Base-by-base conservation (phyloP, 2,113 vertebrate genomes). In the Spea bombifrons region DNA sequence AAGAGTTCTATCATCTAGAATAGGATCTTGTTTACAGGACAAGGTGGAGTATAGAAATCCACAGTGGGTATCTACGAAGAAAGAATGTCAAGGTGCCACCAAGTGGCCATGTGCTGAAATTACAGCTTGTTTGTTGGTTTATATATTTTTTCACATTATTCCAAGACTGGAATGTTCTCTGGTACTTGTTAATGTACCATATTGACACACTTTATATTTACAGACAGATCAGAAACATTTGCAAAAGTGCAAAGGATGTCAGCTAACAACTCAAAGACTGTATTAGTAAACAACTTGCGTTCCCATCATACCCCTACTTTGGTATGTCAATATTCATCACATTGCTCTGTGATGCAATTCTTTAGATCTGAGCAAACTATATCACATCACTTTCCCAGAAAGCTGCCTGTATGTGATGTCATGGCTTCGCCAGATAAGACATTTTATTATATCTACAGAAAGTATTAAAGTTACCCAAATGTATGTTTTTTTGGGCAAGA, bases 111-210 rank as follows among this genome's bases (percentile, higher is more conserved):
- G 5, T 15, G n/a, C 13, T 4, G 7, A 8, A 16, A 67, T 45
- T 72, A 63, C 77, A 80, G 7, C 44, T 80, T 80, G 77, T 80
- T 80, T 80, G 50, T 80, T 30, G 63, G 3, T 63, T 17, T 55
- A 5, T 13, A 53, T 48, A 5, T 44, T 0, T 13, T 0, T 5
- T 57, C n/a, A 52, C 6, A 52, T 57, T 13, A 69, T 30, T 30
- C 30, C 30, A 30, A 30, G 30, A 30, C 30, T 49, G 66, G 75
- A 77, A 77, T 70, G 66, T 50, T 17, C 55, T 49, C 66, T 77
- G 16, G 46, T 67, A 63, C 52, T 75, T 50, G 5, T 66, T 48
- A 66, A 10, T 9, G 7, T 7, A 57, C 43, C 30, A 5, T 43
- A 43, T 30, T 16, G 6, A 66, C 43, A 75, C 48, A 9, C 4